These are phyloP conservation scores for Ditula angustiorana DNA, from an alignment of 2,888 invertebrate species.

Conservation along the genomic window DNA sequence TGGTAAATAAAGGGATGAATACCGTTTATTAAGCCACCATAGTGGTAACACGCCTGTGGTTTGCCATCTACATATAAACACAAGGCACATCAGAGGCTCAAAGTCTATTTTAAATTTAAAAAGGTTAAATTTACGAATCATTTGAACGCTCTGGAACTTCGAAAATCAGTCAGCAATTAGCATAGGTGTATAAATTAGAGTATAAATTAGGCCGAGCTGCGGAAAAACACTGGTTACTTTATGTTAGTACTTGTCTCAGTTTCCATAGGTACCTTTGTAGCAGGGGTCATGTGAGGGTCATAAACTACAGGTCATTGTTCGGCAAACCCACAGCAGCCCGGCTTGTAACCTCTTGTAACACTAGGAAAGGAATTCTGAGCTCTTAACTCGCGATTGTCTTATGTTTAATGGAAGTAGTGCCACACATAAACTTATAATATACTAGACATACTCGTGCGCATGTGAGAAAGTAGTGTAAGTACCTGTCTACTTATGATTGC, in stretches of 20 bases:
- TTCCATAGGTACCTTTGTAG: constrained; percentile 32
- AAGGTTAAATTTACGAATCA: background rate
- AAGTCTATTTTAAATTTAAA: background rate
- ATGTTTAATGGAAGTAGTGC: background rate
- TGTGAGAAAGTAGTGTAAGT: no score
- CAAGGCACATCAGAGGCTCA: no score
- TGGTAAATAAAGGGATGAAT: no score
- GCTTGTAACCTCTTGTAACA: constrained; percentile 7
- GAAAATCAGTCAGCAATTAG: constrained; percentile 25
- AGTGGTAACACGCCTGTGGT: no score
- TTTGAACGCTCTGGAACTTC: constrained; percentile 1
- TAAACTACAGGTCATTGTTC: constrained; percentile 31
- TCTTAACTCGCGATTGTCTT: constrained; percentile 23
- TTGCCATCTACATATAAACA: no score
- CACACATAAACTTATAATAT: background rate
- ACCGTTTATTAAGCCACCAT: no score
- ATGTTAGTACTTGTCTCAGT: background rate
- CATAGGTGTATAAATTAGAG: constrained; percentile 18
- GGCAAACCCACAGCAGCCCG: background rate
- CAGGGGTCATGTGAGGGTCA: constrained; percentile 11
- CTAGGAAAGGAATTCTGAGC: background rate
- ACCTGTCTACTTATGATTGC: no score
- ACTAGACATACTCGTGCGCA: background rate
- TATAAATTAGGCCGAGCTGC: constrained; percentile 17
- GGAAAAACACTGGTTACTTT: constrained; percentile 15